Evolutionary conservation across 2,888 invertebrate genomes (phyloP).

Genomic region (Rotaria magnacalcarata): DNA sequence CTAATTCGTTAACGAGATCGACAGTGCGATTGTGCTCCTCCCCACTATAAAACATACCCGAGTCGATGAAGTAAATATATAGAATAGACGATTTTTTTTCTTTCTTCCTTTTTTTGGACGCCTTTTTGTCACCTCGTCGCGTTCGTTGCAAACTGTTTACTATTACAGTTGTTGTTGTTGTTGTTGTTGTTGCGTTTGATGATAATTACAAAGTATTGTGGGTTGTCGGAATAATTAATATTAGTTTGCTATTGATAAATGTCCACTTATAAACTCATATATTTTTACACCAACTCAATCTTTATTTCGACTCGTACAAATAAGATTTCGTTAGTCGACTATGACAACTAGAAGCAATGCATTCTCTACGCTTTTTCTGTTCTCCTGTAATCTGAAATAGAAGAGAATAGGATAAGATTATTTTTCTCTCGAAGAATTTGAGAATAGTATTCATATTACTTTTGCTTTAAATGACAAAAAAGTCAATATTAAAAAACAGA

Average conservation of each 20-base stretch:
- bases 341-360: neutral
- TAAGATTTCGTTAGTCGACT: neutral
- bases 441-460: neutral
- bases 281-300: neutral
- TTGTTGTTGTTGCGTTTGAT: neutral
- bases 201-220: neutral
- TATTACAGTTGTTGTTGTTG: neutral
- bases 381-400: neutral
- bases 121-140: neutral
- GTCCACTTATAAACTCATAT: neutral
- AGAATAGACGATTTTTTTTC: neutral
- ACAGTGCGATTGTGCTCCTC: conserved; percentile 5
- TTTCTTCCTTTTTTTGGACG: neutral
- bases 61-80: neutral
- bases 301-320: neutral
- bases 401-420: neutral
- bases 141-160: neutral
- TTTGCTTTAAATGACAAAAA: neutral
- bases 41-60: conserved; percentile 14
- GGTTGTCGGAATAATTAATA: neutral
- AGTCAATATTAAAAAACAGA: neutral
- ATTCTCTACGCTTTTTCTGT: neutral
- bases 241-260: neutral
- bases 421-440: neutral
- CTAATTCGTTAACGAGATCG: neutral